Evolutionary conservation across 2,797 vertebrate genomes (phyloP), one percentile per base, ranked within the genome.

Genomic region (Argya squamiceps): DNA sequence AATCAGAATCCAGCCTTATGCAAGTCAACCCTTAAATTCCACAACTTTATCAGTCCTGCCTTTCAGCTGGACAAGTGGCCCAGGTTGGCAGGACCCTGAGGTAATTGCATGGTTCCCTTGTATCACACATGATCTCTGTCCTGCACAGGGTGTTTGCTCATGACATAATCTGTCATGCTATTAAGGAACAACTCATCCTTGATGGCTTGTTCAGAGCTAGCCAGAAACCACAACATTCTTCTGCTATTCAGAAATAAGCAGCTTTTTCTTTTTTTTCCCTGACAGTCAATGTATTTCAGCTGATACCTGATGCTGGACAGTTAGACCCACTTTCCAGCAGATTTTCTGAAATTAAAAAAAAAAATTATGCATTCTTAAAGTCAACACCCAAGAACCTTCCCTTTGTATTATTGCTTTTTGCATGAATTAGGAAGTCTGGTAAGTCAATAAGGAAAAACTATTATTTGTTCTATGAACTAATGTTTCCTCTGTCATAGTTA

Each of bases 221-320:
- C 65, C 85, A 95, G 89, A 95, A 94, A 92, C 85, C 92, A 92
- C 89, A 94, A 24, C 14, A 41, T 71, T 87, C 34, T 81, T 93
- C 50, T 1, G 5, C 46, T 76, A 16, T 63, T 90, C 77, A 74
- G 73, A 91, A 80, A 56, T 14, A 81, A 3, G 36, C 12, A 74
- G 49, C 17, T 77, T 22, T 50, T 88, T 67, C 92, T 49, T 88
- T 67, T 93, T 49, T 84, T 44, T 59, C 77, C 46, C 50, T 53
- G 84, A 37, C 16, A 93, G 62, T 22, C 74, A 60, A 55, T 6
- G 12, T 32, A 69, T 86, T 88, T 60, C 36, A 91, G 73, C 49
- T 84, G 69, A 78, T 32, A 85, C n/a, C 37, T 46, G 23, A 52
- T 36, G 27, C 55, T 91, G 60, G 34, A 78, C 17, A 78, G 8